Conservation (phyloP, 2,113 vertebrate genomes). For the Arizona elegans region DNA sequence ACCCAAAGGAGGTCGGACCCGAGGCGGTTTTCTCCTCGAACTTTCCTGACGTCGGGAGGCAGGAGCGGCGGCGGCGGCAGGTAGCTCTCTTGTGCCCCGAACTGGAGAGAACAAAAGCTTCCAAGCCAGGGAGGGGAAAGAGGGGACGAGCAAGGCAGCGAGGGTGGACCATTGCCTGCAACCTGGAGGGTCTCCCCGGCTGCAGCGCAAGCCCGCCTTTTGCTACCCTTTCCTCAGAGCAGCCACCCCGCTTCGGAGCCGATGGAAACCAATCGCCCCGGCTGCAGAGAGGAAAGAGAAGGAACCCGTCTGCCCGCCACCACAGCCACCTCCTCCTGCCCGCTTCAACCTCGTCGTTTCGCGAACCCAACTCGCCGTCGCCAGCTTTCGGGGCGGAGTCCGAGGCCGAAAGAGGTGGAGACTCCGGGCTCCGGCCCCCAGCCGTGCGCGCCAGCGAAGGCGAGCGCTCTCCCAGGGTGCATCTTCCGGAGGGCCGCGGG, state of each 20-base stretch:
- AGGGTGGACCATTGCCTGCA: conserved; percentile 44
- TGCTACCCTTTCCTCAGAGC: neutral
- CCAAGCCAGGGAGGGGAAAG: conserved; percentile 1
- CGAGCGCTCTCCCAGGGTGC: neutral
- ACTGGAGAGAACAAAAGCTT: conserved; percentile 50
- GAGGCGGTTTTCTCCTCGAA: neutral
- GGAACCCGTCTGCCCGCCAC: neutral
- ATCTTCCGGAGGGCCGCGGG: neutral
- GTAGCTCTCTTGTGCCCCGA: conserved; percentile 16
- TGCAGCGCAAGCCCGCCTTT: neutral
- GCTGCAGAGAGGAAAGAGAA: neutral
- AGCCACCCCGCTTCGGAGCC: neutral
- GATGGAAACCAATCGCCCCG: neutral
- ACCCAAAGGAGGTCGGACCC: neutral
- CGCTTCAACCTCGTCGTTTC: accelerated
- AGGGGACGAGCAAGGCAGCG: neutral
- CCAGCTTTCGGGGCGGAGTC: conserved; percentile 1
- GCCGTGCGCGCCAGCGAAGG: neutral
- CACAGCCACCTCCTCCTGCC: neutral
- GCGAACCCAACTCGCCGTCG: neutral
- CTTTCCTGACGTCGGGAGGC: neutral
- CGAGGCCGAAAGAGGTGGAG: neutral
- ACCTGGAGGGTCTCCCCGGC: conserved; percentile 9
- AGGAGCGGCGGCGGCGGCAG: neutral
- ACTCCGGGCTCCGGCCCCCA: neutral